Percentiles rank a stretch among this genome's conserved stretches.
Evolutionary conservation across 2,113 vertebrate genomes (phyloP).

Genomic region (Gila orcuttii): DNA sequence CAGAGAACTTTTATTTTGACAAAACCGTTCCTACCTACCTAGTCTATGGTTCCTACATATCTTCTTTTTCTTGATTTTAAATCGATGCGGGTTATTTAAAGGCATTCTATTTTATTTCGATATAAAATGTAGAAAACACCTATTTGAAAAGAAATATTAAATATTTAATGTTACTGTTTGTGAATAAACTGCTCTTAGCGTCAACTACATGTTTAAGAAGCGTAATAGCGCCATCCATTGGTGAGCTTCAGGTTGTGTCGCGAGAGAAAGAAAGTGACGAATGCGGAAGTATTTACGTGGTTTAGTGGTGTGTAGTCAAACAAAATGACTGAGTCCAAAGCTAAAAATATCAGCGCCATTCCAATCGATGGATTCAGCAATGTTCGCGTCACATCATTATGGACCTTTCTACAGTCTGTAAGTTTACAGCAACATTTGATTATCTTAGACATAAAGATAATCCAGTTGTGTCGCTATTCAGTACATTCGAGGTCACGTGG

Average conservation of each 20-base stretch:
- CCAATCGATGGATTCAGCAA: constrained; percentile 77
- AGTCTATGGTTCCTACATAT: no score
- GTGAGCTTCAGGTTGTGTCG: background rate
- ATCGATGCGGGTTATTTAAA: background rate
- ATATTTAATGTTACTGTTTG: background rate
- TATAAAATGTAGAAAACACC: no score
- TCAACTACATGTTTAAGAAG: background rate
- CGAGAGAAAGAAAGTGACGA: constrained; percentile 27
- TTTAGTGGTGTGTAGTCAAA: background rate
- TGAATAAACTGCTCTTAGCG: background rate
- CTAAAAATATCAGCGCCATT: constrained; percentile 68
- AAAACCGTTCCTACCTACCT: background rate
- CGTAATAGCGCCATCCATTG: background rate
- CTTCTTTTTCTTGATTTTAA: background rate
- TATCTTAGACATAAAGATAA: background rate
- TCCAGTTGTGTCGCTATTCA: background rate
- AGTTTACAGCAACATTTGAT: constrained; percentile 48
- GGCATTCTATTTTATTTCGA: background rate
- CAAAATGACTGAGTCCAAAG: constrained; percentile 69
- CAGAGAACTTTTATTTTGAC: constrained; percentile 6
- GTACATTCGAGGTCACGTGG: background rate
- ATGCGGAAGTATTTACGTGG: constrained; percentile 29
- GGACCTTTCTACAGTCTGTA: constrained; percentile 80
- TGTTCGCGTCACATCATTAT: constrained; percentile 76
- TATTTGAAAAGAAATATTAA: background rate